Evolutionary conservation across 2,113 vertebrate genomes (phyloP).

Genomic region (Lathamus discolor): DNA sequence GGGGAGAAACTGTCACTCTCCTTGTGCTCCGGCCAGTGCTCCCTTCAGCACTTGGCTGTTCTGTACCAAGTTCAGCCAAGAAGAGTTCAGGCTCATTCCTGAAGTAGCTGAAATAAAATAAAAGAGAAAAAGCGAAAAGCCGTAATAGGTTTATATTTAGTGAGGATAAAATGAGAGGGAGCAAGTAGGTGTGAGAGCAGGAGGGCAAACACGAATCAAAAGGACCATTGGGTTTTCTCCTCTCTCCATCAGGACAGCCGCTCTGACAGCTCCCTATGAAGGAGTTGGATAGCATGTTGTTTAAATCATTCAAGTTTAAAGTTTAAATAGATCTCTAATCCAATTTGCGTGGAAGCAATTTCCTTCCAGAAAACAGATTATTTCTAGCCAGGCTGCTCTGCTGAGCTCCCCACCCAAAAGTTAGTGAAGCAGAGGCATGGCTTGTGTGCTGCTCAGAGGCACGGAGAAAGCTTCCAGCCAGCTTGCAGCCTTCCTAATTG

Average conservation of each 20-base stretch:
- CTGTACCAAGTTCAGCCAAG: background rate
- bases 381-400: conserved; percentile 56
- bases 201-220: background rate
- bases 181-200: background rate
- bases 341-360: conserved; percentile 65
- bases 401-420: conserved; percentile 39
- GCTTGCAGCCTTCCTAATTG: conserved; percentile 63
- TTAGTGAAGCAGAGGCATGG: conserved; percentile 27
- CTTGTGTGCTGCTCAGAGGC: conserved; percentile 31
- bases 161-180: background rate
- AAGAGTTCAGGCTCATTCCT: background rate
- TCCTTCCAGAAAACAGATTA: conserved; percentile 67
- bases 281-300: background rate
- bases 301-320: conserved; percentile 66
- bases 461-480: conserved; percentile 23
- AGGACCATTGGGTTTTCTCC: background rate
- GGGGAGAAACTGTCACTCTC: background rate
- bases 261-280: background rate
- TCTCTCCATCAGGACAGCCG: background rate
- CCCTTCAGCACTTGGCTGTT: background rate
- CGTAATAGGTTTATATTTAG: background rate
- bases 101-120: background rate
- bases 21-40: rapidly evolving
- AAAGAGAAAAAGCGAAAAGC: background rate
- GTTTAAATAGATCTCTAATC: conserved; percentile 64